phyloP scores from a whole-genome alignment of 1,140 invertebrate genomes.

The Trachymyrmex cornetzi region DNA sequence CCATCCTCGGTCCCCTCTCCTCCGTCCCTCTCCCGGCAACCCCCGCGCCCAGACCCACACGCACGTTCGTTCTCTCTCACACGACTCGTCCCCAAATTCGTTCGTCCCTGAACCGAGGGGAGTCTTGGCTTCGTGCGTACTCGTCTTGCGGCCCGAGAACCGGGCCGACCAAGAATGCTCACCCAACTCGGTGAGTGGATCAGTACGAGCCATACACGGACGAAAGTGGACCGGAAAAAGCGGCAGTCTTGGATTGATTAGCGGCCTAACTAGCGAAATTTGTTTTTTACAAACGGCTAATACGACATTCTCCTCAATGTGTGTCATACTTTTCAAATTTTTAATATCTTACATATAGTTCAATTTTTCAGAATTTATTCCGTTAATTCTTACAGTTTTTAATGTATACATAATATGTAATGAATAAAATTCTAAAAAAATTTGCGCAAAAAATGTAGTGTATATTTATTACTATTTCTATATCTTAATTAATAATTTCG shows the following conservation, averaged over 20 bases:
- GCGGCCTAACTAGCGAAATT: conserved; percentile 6
- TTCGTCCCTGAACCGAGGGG: conserved; percentile 32
- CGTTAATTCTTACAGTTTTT: not conserved
- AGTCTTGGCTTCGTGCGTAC: conserved; percentile 2
- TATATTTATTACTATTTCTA: not conserved
- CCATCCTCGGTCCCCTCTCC: conserved; percentile 1
- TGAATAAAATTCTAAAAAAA: not conserved
- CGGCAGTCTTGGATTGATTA: conserved; percentile 2
- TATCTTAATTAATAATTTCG: conserved; percentile 26
- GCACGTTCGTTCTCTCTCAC: conserved; percentile 12
- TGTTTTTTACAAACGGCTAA: not conserved
- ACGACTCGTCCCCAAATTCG: conserved; percentile 43
- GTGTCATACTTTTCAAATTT: not conserved
- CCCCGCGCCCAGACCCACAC: conserved; percentile 42
- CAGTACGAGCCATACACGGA: conserved; percentile 21
- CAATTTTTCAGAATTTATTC: not conserved
- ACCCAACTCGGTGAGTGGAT: conserved; percentile 54
- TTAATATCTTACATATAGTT: no score
- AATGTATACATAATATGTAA: not conserved
- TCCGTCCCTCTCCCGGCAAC: conserved; percentile 13
- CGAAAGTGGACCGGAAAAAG: conserved; percentile 57
- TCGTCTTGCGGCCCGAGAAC: conserved; percentile 22
- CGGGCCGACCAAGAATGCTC: conserved; percentile 17
- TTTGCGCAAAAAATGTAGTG: not conserved
- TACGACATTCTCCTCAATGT: not conserved